Evolutionary conservation across 1,140 invertebrate species (phyloP).

Genomic region (Lordiphosa stackelbergi): DNA sequence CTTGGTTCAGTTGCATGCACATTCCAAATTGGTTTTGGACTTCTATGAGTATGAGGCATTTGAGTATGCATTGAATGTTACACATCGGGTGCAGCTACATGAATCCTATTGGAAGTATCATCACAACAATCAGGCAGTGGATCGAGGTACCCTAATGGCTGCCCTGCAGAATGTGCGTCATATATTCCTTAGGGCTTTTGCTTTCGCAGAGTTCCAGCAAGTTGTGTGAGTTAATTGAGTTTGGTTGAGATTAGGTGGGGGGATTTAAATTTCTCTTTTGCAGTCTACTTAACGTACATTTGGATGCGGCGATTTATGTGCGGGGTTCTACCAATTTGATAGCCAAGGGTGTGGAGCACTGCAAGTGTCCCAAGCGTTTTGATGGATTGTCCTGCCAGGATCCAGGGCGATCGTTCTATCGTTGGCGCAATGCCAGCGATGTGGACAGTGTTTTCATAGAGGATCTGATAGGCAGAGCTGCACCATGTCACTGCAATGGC

Average conservation of each 20-base stretch:
- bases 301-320: constrained; percentile 88
- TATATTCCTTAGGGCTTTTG: constrained; percentile 87
- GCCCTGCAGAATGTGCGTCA: constrained; percentile 91
- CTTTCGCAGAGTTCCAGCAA: constrained; percentile 82
- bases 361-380: constrained; percentile 89
- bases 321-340: constrained; percentile 81
- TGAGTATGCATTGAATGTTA: constrained; percentile 65
- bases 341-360: constrained; percentile 91
- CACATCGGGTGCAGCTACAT: constrained; percentile 78
- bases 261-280: neutral
- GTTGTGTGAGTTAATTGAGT: constrained; percentile 79
- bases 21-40: constrained; percentile 86
- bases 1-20: constrained; percentile 90
- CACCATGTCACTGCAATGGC: constrained; percentile 89
- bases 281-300: constrained; percentile 81
- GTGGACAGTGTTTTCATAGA: constrained; percentile 70
- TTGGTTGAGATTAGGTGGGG: neutral
- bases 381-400: constrained; percentile 91
- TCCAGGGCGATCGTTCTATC: constrained; percentile 90
- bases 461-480: constrained; percentile 86
- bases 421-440: constrained; percentile 81
- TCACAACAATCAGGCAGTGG: constrained; percentile 77
- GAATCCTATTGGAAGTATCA: constrained; percentile 80
- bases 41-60: constrained; percentile 81
- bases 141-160: constrained; percentile 89